Percentiles rank a stretch among this genome's conserved stretches.
These are phyloP conservation scores for Hemaris fuciformis DNA, from an alignment of 2,888 invertebrate genomes.

Conservation along the genomic window DNA sequence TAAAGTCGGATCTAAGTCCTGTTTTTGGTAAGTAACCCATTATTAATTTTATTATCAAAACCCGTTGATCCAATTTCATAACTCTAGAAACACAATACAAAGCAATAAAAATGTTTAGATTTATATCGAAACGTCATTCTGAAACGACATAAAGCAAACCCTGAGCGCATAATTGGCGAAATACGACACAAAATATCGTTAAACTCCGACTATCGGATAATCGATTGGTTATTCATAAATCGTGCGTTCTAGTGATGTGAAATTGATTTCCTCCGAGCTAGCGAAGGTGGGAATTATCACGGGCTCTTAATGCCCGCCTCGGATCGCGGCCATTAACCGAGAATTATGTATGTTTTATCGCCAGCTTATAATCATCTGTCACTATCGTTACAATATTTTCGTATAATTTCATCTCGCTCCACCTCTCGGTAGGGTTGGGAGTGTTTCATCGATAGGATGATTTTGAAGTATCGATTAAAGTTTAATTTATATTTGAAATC, in stretches of 20 bases:
- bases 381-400: slow-evolving; percentile 80
- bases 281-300: slow-evolving; percentile 59
- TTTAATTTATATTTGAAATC: not conserved
- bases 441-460: slow-evolving; percentile 2
- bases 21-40: slow-evolving; percentile 91
- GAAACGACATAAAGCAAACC: not conserved
- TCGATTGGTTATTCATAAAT: slow-evolving; percentile 48
- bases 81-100: too few species aligned
- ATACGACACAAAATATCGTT: slow-evolving; percentile 14
- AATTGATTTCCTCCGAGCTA: slow-evolving; percentile 58
- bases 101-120: not conserved
- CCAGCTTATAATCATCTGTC: slow-evolving; percentile 81
- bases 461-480: not conserved
- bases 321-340: slow-evolving; percentile 61
- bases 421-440: slow-evolving; percentile 41
- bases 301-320: slow-evolving; percentile 43
- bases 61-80: too few species aligned
- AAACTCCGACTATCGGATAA: slow-evolving; percentile 28
- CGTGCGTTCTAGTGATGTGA: slow-evolving; percentile 56
- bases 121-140: not conserved
- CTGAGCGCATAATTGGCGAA: not conserved
- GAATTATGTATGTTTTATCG: slow-evolving; percentile 82
- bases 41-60: too few species aligned
- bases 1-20: slow-evolving; percentile 92
- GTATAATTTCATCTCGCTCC: slow-evolving; percentile 75